phyloP scores from a whole-genome alignment of 23 tunicate genomes.

The Styela clava region DNA sequence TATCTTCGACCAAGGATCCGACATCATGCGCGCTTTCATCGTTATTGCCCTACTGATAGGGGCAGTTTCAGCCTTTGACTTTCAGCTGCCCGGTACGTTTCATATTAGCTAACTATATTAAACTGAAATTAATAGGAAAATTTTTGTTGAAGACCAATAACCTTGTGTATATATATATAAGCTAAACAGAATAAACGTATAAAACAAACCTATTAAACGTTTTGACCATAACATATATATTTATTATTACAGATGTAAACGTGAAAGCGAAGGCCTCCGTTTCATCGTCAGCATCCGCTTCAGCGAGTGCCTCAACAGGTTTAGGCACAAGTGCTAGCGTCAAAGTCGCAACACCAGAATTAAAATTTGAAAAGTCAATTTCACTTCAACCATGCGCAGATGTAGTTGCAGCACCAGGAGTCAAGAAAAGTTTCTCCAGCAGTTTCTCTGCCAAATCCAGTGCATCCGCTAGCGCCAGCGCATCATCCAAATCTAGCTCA shows the following conservation, averaged over 20 bases:
- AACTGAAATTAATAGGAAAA: too few relatives aligned
- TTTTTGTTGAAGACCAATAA: too few relatives aligned
- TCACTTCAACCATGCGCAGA: background rate
- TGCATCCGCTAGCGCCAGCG: background rate
- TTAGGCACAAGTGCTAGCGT: conserved; percentile 16
- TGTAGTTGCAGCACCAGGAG: background rate
- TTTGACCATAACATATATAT: too few relatives aligned
- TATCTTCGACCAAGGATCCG: background rate
- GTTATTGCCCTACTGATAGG: background rate
- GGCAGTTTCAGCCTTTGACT: background rate
- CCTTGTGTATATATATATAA: too few relatives aligned
- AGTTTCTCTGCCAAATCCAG: background rate
- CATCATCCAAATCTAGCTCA: background rate
- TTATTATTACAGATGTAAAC: too few relatives aligned
- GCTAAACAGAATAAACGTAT: too few relatives aligned
- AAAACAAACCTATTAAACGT: too few relatives aligned
- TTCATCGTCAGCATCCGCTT: conserved; percentile 42
- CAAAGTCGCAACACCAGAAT: conserved; percentile 5
- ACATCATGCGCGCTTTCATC: background rate
- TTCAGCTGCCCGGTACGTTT: background rate
- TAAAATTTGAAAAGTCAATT: background rate
- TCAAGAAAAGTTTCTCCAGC: background rate
- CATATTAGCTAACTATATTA: too few relatives aligned
- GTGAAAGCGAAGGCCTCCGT: background rate
- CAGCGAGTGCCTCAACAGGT: conserved; percentile 35